Base-by-base conservation (phyloP, 2,888 invertebrate genomes). In the Phengaris arion region DNA sequence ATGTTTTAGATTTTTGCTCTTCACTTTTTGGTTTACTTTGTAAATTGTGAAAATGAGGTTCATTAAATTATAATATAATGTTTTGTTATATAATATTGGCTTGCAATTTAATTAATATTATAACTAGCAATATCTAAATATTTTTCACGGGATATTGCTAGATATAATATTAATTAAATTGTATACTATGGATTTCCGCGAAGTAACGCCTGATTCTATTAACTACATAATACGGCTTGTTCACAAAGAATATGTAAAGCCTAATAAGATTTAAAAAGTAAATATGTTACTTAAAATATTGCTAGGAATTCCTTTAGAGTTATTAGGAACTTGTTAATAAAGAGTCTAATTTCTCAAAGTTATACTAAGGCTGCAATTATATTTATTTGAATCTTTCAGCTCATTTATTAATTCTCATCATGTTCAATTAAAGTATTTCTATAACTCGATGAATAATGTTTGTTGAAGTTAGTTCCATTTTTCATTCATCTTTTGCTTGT, bases 401-500 rank as follows among this genome's bases (percentile, higher is more conserved):
- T 75, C 15, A 46, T 68, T 46, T 45, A 64, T 64, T 64, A 6
- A 64, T 64, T 64, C 6, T 64, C 35, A 45, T 45, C 13, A 35
- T 22, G 59, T 59, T 59, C 35, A 10, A 45, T 64, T 45, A 45
- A 35, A 6, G 12, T 35, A 45, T 35, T 64, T 35, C 4, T 35
- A 3, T 2, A 35, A 64, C 12, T 13, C 6, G 12, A 22, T 64
- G 10, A 10, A 12, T 35, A 7, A 9, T 55, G 70, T 70, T 35
- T 70, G 13, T 46, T 48, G 22, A 0, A 48, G 12, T 70, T 22
- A 10, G 54, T 54, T 68, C 54, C 74, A 76, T 75, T 75, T 54
- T 35, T 70, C 79, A 80, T 79, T 78, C 76, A 81, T 82, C 81
- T 81, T 82, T 79, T 74, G 81, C 83, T 85, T 83, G 75, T 80